Evolutionary conservation across 1,140 invertebrate species (phyloP).

Genomic region (Macrosteles quadrilineatus): DNA sequence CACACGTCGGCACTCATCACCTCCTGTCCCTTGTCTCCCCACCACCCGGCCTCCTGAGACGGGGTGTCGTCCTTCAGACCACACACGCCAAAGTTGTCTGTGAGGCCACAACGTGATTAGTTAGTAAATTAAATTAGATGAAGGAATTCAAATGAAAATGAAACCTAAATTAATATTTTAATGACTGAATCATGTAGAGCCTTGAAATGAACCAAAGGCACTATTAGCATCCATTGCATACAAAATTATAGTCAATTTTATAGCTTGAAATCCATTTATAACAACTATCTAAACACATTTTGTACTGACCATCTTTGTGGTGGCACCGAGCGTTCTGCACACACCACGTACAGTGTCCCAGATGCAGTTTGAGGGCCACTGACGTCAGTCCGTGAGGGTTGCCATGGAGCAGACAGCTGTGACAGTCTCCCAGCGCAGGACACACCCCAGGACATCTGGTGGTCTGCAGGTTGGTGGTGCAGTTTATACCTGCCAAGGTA

Average conservation of each 20-base stretch:
- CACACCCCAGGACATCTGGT: conserved; percentile 82
- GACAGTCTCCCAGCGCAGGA: conserved; percentile 81
- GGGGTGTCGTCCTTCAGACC: conserved; percentile 71
- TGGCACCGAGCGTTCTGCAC: conserved; percentile 90
- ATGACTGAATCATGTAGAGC: no score
- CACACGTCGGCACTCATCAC: conserved; percentile 76
- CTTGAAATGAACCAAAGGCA: no score
- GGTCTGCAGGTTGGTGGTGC: conserved; percentile 85
- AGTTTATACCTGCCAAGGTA: conserved; percentile 63
- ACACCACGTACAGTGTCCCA: conserved; percentile 88
- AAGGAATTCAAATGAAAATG: no score
- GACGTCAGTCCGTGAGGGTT: conserved; percentile 54
- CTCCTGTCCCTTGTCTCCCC: conserved; percentile 81
- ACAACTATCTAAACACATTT: not conserved
- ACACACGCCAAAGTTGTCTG: conserved; percentile 78
- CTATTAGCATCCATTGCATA: no score
- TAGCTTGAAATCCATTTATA: conserved; percentile 5
- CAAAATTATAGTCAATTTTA: not conserved
- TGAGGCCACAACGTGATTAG: conserved; percentile 18
- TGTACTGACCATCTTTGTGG: conserved; percentile 68
- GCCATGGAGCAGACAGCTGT: conserved; percentile 81
- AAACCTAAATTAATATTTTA: no score
- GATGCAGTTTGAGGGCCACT: conserved; percentile 69
- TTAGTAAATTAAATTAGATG: no score
- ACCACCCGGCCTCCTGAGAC: conserved; percentile 82